A percentile compares a stretch with the other conserved stretches of the same genome.
phyloP scores from a whole-genome alignment of 2,113 vertebrate species.

The Mandrillus leucophaeus region DNA sequence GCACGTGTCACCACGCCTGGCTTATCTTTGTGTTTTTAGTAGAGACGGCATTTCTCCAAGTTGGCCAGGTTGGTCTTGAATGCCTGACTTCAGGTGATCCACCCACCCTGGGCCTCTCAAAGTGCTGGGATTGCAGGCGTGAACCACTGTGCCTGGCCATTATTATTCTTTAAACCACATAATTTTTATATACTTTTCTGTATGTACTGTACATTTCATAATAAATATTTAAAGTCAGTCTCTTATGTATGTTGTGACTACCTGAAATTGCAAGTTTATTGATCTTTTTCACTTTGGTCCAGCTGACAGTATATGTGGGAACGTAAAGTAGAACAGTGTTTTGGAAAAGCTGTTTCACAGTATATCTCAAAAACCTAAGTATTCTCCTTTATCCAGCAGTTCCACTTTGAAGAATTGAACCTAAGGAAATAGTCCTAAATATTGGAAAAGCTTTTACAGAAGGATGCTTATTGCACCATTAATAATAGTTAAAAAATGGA shows the following conservation, averaged over 20 bases:
- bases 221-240: background rate
- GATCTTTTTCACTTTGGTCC: background rate
- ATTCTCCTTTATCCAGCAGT: background rate
- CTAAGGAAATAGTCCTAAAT: background rate
- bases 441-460: background rate
- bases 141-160: background rate
- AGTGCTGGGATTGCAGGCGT: background rate
- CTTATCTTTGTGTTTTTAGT: background rate
- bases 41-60: background rate
- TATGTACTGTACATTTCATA: background rate
- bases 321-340: background rate
- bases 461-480: background rate
- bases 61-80: background rate
- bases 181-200: background rate
- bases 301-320: background rate
- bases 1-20: background rate
- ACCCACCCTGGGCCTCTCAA: background rate
- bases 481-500: background rate
- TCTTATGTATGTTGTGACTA: background rate
- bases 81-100: background rate
- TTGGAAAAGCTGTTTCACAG: background rate
- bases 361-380: background rate
- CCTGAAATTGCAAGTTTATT: background rate
- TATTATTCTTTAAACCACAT: background rate
- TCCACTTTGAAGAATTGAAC: background rate